Evolutionary conservation across 2,888 invertebrate species (phyloP).

Genomic region (Euplexia lucipara): DNA sequence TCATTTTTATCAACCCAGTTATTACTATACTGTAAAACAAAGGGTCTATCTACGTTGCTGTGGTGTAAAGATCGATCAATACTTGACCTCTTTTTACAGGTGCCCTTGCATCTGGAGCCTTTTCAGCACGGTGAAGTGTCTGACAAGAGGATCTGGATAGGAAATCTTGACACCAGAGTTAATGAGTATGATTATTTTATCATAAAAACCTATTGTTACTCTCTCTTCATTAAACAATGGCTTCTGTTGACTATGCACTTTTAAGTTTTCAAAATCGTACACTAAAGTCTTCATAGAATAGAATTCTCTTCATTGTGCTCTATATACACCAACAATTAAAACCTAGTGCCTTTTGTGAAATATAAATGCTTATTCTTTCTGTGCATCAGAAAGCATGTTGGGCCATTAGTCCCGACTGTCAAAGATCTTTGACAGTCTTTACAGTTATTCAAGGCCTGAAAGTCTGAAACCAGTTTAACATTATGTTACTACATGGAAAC

Average conservation of each 20-base stretch:
- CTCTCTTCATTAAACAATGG: neutral
- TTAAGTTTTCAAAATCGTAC: neutral
- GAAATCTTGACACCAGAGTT: conserved; percentile 96
- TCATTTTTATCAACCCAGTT: neutral
- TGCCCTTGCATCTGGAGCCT: conserved; percentile 91
- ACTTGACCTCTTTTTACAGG: conserved; percentile 70
- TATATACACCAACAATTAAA: too few relatives aligned
- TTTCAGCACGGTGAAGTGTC: conserved; percentile 90
- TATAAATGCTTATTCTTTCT: too few relatives aligned
- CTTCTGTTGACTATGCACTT: neutral
- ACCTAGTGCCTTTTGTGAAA: too few relatives aligned
- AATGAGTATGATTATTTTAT: conserved; percentile 96
- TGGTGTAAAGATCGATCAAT: conserved; percentile 26
- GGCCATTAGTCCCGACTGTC: too few relatives aligned
- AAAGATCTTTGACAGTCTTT: too few relatives aligned
- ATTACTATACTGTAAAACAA: neutral
- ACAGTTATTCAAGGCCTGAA: too few relatives aligned
- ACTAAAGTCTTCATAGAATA: too few relatives aligned
- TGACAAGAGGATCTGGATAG: conserved; percentile 96
- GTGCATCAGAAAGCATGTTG: too few relatives aligned
- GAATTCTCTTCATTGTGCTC: too few relatives aligned
- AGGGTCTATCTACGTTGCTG: neutral
- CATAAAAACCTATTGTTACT: conserved; percentile 41
- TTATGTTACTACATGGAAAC: too few relatives aligned
- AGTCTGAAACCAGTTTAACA: too few relatives aligned